These are phyloP conservation scores for Orestias chungarensis DNA, from an alignment of 2,797 vertebrate species.

Conservation along the genomic window DNA sequence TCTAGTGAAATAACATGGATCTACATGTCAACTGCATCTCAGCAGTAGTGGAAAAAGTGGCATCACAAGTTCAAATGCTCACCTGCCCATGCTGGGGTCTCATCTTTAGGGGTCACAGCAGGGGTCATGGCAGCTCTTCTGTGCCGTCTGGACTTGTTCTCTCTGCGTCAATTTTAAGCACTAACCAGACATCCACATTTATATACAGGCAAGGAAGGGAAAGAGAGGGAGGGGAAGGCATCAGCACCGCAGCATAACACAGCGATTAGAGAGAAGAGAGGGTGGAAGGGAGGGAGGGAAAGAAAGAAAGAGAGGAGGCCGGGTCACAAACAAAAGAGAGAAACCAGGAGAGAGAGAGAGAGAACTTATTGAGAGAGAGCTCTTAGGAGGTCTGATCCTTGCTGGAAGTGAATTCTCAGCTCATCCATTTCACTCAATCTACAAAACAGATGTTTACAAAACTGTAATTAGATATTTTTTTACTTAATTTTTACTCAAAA, in stretches of 20 bases:
- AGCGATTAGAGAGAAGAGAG: constrained; percentile 64
- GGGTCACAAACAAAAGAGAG: constrained; percentile 12
- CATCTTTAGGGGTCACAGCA: constrained; percentile 25
- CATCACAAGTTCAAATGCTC: constrained; percentile 32
- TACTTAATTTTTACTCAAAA: too few species aligned
- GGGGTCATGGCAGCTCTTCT: constrained; percentile 55
- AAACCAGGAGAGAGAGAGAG: constrained; percentile 18
- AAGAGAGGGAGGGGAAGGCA: constrained; percentile 63
- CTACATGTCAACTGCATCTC: not conserved
- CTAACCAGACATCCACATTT: constrained; percentile 65
- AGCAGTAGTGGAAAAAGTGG: constrained; percentile 3
- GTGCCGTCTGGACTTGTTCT: constrained; percentile 37
- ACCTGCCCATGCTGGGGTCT: constrained; percentile 57
- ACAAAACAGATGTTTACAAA: constrained; percentile 20
- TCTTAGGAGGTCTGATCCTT: constrained; percentile 58
- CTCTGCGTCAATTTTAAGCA: constrained; percentile 57
- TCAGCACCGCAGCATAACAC: constrained; percentile 76
- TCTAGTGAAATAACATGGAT: constrained; percentile 29
- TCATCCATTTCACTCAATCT: constrained; percentile 51
- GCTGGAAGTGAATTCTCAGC: constrained; percentile 34
- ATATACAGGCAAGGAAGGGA: constrained; percentile 66
- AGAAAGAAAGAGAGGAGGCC: too few species aligned
- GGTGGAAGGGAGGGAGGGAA: constrained; percentile 18
- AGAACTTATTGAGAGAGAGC: constrained; percentile 42
- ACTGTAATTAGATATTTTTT: too few species aligned